These are phyloP conservation scores for Drosophila tsacasi DNA, from an alignment of 1,140 invertebrate genomes.

Conservation along the genomic window DNA sequence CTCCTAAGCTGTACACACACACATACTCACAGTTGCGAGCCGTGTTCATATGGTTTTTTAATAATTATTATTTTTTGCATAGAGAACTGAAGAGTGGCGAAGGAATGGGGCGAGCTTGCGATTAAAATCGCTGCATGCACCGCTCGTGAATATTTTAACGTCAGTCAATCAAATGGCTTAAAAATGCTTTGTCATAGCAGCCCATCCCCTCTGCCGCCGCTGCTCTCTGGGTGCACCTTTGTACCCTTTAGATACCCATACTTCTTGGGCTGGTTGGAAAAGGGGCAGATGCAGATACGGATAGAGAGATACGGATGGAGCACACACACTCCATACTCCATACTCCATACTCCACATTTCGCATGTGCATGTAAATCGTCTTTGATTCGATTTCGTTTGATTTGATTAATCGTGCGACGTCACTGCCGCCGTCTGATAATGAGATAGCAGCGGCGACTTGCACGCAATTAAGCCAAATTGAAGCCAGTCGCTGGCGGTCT, in stretches of 20 bases:
- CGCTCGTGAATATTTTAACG: constrained; percentile 81
- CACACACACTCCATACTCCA: neutral
- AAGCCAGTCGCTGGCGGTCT: constrained; percentile 12
- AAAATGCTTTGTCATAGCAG: constrained; percentile 81
- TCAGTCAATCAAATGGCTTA: constrained; percentile 83
- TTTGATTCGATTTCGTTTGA: constrained; percentile 83
- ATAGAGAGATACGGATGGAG: constrained; percentile 12
- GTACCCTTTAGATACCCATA: constrained; percentile 18
- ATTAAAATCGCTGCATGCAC: constrained; percentile 75
- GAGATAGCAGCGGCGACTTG: constrained; percentile 65
- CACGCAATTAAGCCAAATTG: constrained; percentile 75
- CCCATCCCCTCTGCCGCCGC: neutral
- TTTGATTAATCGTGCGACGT: constrained; percentile 79
- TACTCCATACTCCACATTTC: constrained; percentile 29
- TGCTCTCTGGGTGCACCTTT: neutral
- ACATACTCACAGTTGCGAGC: neutral
- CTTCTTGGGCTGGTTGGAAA: constrained; percentile 8
- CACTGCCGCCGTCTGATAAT: constrained; percentile 67
- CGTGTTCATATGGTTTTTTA: constrained; percentile 75
- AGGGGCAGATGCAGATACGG: constrained; percentile 32
- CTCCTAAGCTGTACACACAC: constrained; percentile 51
- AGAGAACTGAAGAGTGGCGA: constrained; percentile 65
- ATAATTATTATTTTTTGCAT: constrained; percentile 81
- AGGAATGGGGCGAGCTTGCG: constrained; percentile 72
- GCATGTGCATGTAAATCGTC: constrained; percentile 76